Percentiles rank a stretch among this genome's conserved stretches.
Conservation (phyloP, 2,888 invertebrate species). For the Dasysyrphus tricinctus region DNA sequence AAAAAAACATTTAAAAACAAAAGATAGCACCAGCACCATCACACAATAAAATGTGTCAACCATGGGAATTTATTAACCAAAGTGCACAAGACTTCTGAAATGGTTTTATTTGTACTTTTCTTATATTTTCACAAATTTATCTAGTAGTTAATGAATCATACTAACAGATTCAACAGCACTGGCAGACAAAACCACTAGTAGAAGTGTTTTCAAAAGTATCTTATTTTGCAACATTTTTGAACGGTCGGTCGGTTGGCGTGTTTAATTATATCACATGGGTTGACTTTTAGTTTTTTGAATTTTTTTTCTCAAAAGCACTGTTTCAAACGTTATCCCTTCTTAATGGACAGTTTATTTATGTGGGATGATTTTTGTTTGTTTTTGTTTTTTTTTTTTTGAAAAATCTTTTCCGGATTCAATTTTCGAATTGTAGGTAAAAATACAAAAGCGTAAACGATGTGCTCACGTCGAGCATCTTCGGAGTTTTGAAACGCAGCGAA, state of each 20-base stretch:
- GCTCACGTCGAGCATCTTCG: constrained; percentile 77
- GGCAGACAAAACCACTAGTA: constrained; percentile 61
- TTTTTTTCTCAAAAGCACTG: constrained; percentile 19
- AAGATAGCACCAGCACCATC: constrained; percentile 6
- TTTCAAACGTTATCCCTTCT: constrained; percentile 26
- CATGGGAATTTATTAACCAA: constrained; percentile 34
- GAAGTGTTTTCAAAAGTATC: constrained; percentile 51
- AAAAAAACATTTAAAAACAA: constrained; percentile 27
- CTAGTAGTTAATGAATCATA: constrained; percentile 61
- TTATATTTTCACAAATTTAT: constrained; percentile 52
- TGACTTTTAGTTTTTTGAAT: neutral
- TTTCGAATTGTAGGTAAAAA: constrained; percentile 33
- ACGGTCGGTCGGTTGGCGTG: neutral
- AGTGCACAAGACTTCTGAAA: constrained; percentile 3
- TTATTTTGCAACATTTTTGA: constrained; percentile 56
- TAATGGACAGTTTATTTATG: constrained; percentile 29
- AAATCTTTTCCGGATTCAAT: constrained; percentile 57
- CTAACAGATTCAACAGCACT: constrained; percentile 72
- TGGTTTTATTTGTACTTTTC: constrained; percentile 5
- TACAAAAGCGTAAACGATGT: constrained; percentile 63
- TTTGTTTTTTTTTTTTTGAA: constrained; percentile 23
- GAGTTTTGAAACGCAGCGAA: constrained; percentile 78
- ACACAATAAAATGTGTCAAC: constrained; percentile 58
- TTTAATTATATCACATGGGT: constrained; percentile 66
- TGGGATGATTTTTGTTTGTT: constrained; percentile 1